A percentile compares a stretch with the other conserved stretches of the same genome.
Evolutionary conservation across 2,797 vertebrate species (phyloP).

Genomic region (Sebastes hopkinsi): DNA sequence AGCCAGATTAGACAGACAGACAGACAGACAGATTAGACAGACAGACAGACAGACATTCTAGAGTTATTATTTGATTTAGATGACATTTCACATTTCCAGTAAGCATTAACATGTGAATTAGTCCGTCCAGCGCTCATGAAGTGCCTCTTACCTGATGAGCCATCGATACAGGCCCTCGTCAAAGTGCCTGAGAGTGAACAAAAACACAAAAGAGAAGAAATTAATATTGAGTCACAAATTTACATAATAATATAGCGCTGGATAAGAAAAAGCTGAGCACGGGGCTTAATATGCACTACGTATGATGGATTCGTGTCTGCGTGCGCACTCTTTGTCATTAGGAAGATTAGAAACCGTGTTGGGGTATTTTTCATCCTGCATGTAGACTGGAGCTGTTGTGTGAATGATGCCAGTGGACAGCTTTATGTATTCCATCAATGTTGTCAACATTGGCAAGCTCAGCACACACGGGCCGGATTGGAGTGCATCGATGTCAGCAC

Average conservation of each 20-base stretch:
- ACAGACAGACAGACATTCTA: not conserved
- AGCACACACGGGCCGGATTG: slow-evolving; percentile 54
- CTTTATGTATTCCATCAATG: slow-evolving; percentile 76
- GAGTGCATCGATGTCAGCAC: slow-evolving; percentile 66
- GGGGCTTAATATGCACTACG: slow-evolving; percentile 6
- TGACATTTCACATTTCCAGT: slow-evolving; percentile 40
- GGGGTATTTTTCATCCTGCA: not conserved
- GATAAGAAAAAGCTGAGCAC: slow-evolving; percentile 62
- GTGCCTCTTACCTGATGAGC: slow-evolving; percentile 93
- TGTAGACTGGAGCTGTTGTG: slow-evolving; percentile 51
- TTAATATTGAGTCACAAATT: slow-evolving; percentile 57
- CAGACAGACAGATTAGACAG: not conserved
- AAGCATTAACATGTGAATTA: slow-evolving; percentile 63
- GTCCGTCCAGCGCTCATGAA: slow-evolving; percentile 39
- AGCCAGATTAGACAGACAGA: not conserved
- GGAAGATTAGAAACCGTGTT: slow-evolving; percentile 49
- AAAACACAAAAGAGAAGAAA: slow-evolving; percentile 18
- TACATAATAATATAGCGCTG: slow-evolving; percentile 60
- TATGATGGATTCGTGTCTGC: slow-evolving; percentile 4
- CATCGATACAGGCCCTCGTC: slow-evolving; percentile 96
- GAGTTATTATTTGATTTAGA: slow-evolving; percentile 38
- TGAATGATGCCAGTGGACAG: slow-evolving; percentile 55
- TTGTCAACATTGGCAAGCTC: slow-evolving; percentile 60
- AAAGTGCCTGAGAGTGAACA: slow-evolving; percentile 88
- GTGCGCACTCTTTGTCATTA: slow-evolving; percentile 30